These are phyloP conservation scores for Axis porcinus DNA, from an alignment of 2,113 vertebrate species.

Conservation along the genomic window DNA sequence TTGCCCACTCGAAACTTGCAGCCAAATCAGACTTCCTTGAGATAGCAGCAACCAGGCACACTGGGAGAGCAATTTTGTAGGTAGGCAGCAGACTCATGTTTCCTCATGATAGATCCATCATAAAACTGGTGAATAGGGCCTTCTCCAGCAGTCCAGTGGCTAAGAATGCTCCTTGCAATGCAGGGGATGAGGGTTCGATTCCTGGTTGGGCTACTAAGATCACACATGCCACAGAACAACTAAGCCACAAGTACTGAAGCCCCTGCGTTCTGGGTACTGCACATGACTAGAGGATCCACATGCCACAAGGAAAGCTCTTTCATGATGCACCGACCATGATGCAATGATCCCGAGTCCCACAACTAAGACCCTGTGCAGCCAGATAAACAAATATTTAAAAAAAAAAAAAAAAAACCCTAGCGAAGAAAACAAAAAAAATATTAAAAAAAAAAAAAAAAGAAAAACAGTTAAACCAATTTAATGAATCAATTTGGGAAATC, in stretches of 20 bases:
- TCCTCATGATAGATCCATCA: neutral
- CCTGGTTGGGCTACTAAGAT: neutral
- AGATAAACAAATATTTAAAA: neutral
- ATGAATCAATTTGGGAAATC: neutral
- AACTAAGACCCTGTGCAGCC: neutral
- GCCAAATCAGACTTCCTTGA: neutral
- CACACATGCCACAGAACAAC: neutral
- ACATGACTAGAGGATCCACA: fast-evolving
- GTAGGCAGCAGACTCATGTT: neutral
- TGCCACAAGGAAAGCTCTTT: neutral
- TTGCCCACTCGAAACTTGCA: neutral
- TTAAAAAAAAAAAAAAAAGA: too few species aligned
- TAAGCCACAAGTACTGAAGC: neutral
- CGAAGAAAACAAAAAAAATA: too few species aligned
- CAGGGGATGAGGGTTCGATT: neutral
- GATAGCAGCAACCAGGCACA: neutral
- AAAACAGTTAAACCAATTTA: neutral
- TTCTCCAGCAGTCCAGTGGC: neutral
- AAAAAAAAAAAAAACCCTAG: too few species aligned
- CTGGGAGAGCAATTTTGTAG: neutral
- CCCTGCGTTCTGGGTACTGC: fast-evolving
- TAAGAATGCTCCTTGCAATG: neutral
- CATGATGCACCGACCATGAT: fast-evolving
- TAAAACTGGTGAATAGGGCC: neutral
- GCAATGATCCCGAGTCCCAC: neutral